phyloP scores from a whole-genome alignment of 2,888 invertebrate genomes.

The Melolontha melolontha region DNA sequence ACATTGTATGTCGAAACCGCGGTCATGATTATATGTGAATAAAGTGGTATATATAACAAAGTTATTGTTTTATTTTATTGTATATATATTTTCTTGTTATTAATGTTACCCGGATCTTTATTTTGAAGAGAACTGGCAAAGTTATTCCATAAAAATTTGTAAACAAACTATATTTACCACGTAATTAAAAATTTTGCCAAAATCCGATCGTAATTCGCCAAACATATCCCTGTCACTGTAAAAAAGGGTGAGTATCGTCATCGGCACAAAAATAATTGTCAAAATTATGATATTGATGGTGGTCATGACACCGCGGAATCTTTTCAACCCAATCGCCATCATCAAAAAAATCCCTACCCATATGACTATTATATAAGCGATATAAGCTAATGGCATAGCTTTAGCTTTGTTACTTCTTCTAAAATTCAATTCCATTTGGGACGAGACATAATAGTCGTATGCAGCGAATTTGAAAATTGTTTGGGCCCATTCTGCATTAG shows the following conservation, averaged over 20 bases:
- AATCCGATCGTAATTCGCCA: not conserved
- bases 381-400: not conserved
- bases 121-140: no score
- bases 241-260: not conserved
- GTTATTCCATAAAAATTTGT: no score
- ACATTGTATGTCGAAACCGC: no score
- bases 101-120: no score
- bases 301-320: slow-evolving; percentile 7
- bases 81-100: no score
- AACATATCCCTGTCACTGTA: slow-evolving; percentile 20
- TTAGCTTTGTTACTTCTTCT: not conserved
- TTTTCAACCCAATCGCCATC: slow-evolving; percentile 23
- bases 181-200: slow-evolving; percentile 8
- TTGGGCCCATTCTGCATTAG: not conserved
- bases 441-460: slow-evolving; percentile 11
- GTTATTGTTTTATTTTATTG: no score
- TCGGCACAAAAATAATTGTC: slow-evolving; percentile 9
- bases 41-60: no score
- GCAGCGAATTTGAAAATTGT: slow-evolving; percentile 7
- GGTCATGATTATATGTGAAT: no score
- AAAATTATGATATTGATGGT: slow-evolving; percentile 4
- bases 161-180: not conserved
- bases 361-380: not conserved
- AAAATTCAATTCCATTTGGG: slow-evolving; percentile 4
- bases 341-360: slow-evolving; percentile 12